These are phyloP conservation scores for Astreopora myriophthalma DNA, from an alignment of 64 coral and sea anemone species.

Conservation along the genomic window DNA sequence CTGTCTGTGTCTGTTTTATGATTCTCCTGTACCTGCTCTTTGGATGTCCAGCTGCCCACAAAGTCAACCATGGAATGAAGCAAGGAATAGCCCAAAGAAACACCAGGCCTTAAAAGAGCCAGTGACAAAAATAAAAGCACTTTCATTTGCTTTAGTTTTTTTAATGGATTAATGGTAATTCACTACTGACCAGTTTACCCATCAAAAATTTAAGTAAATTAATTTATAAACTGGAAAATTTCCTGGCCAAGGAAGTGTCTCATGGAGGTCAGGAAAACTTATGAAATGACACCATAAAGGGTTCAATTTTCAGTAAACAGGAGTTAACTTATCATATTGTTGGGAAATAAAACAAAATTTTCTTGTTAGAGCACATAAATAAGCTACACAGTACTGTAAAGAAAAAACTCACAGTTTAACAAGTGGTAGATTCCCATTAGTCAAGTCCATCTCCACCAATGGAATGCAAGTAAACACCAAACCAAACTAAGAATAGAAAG, in stretches of 20 bases:
- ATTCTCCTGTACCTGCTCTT: conserved; percentile 19
- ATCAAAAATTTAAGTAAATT: too few relatives aligned
- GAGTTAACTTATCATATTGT: too few relatives aligned
- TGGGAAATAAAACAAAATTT: too few relatives aligned
- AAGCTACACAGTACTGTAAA: not conserved
- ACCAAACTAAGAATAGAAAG: conserved; percentile 57
- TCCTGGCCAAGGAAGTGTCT: too few relatives aligned
- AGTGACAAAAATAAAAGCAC: not conserved
- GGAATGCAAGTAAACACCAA: conserved; percentile 68
- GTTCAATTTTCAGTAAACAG: too few relatives aligned
- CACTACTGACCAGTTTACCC: too few relatives aligned
- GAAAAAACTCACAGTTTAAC: conserved; percentile 66
- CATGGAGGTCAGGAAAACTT: too few relatives aligned
- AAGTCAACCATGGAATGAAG: conserved; percentile 69
- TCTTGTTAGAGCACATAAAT: too few relatives aligned
- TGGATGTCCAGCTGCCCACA: conserved; percentile 56
- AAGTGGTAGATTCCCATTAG: conserved; percentile 39
- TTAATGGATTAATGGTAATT: not conserved
- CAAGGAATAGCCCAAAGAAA: conserved; percentile 65
- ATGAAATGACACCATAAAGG: too few relatives aligned
- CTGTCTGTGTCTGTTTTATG: too few relatives aligned
- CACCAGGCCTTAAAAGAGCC: conserved; percentile 61
- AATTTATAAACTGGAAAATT: too few relatives aligned
- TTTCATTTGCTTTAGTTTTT: not conserved
- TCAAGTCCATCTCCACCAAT: conserved; percentile 42